A percentile compares a stretch with the other conserved stretches of the same genome.
phyloP scores from a whole-genome alignment of 2,113 vertebrate genomes.

The Litocranius walleri region DNA sequence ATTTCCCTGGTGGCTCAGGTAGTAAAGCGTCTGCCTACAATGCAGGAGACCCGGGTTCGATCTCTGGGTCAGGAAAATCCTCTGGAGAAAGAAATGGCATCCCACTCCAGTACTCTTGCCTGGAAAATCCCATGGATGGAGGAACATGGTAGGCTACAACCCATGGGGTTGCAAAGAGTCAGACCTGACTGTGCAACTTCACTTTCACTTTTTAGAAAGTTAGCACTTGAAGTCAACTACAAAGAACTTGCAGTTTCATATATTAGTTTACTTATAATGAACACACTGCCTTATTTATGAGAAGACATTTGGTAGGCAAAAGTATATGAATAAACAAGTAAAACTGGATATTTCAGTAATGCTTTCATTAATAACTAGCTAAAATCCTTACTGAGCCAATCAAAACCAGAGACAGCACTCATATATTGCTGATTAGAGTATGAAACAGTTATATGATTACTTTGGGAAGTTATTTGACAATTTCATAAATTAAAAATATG shows the following conservation, averaged over 20 bases:
- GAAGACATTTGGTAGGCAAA: not conserved
- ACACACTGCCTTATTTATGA: not conserved
- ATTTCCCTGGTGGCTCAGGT: not conserved
- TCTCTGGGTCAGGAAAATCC: not conserved
- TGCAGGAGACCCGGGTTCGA: rapidly evolving
- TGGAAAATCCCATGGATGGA: not conserved
- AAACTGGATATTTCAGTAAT: not conserved
- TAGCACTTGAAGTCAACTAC: not conserved
- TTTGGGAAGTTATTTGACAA: not conserved
- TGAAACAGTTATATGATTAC: not conserved
- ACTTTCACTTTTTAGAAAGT: not conserved
- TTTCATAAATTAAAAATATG: not conserved
- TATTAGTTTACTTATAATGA: not conserved
- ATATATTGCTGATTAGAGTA: not conserved
- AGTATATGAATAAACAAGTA: not conserved
- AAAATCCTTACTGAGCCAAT: not conserved
- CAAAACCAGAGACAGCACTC: not conserved
- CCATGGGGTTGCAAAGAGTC: not conserved
- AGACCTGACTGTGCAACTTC: not conserved
- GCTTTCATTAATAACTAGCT: not conserved
- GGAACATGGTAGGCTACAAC: not conserved
- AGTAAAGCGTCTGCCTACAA: not conserved
- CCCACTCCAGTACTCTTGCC: not conserved
- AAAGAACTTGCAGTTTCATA: not conserved
- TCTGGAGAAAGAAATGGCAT: not conserved